Evolutionary conservation across 2,113 vertebrate species (phyloP).

Genomic region (Crotalus viridis): DNA sequence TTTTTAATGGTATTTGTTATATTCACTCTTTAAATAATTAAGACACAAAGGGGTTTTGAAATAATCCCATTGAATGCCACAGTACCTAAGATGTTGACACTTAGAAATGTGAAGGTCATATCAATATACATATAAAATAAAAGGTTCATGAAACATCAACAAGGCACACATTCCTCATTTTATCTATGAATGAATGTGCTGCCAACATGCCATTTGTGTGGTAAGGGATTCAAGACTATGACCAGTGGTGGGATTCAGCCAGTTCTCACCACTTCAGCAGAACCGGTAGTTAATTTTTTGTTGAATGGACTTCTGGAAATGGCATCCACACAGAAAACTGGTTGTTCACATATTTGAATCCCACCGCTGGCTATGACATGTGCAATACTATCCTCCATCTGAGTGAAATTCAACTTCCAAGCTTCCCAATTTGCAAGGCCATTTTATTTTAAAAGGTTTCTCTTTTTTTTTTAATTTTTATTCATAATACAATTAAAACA

Average conservation of each 20-base stretch:
- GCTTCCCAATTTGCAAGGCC: not conserved
- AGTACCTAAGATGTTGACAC: not conserved
- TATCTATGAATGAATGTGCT: not conserved
- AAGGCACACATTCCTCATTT: not conserved
- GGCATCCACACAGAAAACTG: too few relatives aligned
- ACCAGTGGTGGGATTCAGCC: not conserved
- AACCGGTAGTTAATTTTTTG: too few relatives aligned
- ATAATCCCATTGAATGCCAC: not conserved
- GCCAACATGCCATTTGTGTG: not conserved
- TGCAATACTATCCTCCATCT: not conserved
- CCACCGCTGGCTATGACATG: not conserved
- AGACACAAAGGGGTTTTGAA: not conserved
- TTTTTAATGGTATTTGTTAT: not conserved
- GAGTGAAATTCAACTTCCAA: not conserved
- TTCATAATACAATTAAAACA: too few relatives aligned
- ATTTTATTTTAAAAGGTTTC: not conserved
- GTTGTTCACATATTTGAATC: too few relatives aligned
- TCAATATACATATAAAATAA: not conserved
- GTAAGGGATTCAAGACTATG: not conserved
- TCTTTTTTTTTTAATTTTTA: too few relatives aligned
- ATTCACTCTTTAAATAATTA: not conserved
- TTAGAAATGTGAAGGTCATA: not conserved
- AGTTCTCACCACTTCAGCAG: too few relatives aligned
- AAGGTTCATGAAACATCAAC: not conserved
- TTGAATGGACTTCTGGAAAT: too few relatives aligned